These are phyloP conservation scores for Platanista minor DNA, from an alignment of 2,113 vertebrate genomes.

Conservation along the genomic window DNA sequence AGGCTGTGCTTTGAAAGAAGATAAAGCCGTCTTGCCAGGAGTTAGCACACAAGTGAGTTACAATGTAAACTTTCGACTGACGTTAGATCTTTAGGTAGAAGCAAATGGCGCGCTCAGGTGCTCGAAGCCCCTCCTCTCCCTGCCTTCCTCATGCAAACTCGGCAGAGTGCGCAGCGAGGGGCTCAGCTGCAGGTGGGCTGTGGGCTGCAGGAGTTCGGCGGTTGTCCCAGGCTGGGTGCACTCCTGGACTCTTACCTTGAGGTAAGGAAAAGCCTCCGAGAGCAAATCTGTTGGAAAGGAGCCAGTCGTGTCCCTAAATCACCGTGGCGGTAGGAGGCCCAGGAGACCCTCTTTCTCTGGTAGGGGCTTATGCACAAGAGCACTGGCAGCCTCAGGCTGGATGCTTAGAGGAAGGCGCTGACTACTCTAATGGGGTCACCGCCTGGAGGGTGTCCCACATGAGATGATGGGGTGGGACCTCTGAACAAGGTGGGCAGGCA, in stretches of 20 bases:
- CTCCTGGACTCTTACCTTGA: not conserved
- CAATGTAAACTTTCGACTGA: not conserved
- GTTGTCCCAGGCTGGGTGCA: not conserved
- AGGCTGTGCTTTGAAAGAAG: not conserved
- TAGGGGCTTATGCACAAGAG: not conserved
- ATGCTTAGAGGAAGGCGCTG: not conserved
- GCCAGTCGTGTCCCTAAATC: not conserved
- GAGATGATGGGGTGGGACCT: accelerated
- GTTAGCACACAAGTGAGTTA: not conserved
- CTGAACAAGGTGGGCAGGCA: accelerated
- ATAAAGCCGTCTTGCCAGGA: not conserved
- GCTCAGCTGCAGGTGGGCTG: not conserved
- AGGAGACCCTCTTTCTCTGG: accelerated
- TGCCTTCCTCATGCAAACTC: accelerated
- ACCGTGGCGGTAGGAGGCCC: accelerated
- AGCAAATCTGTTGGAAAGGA: not conserved
- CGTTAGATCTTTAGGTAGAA: not conserved
- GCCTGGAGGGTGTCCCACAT: accelerated
- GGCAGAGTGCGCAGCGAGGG: not conserved
- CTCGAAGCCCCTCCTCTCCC: not conserved
- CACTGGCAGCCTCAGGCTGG: accelerated
- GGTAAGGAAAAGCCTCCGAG: not conserved
- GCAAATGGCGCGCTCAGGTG: accelerated
- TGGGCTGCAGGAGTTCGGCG: not conserved
- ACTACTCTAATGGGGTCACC: accelerated